These are phyloP conservation scores for Heliconius aoede DNA, from an alignment of 2,888 invertebrate genomes.

Conservation along the genomic window DNA sequence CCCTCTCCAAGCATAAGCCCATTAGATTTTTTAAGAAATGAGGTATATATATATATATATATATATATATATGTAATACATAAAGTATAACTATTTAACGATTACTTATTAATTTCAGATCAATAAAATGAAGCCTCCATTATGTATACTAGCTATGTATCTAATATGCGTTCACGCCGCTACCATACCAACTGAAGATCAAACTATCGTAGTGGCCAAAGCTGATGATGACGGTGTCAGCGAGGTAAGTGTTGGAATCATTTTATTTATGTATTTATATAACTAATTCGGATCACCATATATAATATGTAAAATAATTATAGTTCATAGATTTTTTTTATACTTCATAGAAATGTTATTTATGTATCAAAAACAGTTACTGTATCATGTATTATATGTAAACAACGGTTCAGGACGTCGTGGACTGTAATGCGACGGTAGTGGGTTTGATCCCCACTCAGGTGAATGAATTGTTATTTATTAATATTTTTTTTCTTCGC, in stretches of 20 bases:
- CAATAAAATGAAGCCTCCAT: conserved; percentile 47
- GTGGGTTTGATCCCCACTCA: no score
- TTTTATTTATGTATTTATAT: not conserved
- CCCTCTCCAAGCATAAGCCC: not conserved
- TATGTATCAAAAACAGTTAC: no score
- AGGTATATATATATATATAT: no score
- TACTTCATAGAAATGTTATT: no score
- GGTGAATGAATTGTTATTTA: no score
- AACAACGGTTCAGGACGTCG: no score
- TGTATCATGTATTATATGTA: no score
- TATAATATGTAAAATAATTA: no score
- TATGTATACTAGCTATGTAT: conserved; percentile 55
- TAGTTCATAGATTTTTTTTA: no score
- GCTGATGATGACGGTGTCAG: conserved; percentile 50
- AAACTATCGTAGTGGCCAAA: conserved; percentile 66
- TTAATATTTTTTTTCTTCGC: no score
- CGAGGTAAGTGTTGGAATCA: not conserved
- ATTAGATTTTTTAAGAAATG: not conserved
- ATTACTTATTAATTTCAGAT: conserved; percentile 24
- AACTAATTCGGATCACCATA: no score
- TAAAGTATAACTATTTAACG: not conserved
- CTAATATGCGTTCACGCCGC: conserved; percentile 54
- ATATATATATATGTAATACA: not conserved
- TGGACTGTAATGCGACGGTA: no score
- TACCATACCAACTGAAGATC: conserved; percentile 65